Base-by-base conservation (phyloP, 2,888 invertebrate genomes). In the Synergus japonicus region DNA sequence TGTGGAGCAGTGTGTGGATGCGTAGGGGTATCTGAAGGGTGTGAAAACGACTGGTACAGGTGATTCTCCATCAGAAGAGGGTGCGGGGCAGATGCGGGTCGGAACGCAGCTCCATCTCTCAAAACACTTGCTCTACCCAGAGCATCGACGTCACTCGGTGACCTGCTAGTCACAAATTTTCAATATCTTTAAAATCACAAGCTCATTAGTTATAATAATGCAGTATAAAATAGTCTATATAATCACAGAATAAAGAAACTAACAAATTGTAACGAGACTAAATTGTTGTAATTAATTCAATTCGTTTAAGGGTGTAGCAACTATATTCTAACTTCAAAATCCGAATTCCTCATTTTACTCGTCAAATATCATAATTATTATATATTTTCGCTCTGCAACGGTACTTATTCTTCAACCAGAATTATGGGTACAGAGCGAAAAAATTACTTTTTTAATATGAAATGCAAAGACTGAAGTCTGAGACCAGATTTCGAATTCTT, bases 71-170 rank as follows among this genome's bases (percentile, higher is more conserved):
- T 88, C 92, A 94, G 92, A 92, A 94, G 91, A 92, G 93, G 91
- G 93, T 93, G 89, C 89, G 94, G 87, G 92, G 94, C 91, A 92
- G 94, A 91, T 90, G 93, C 88, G 92, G 93, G 85, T 93, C 94
- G 89, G 93, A 94, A 86, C 92, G 93, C 89, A 84, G 90, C 89
- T 58, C 94, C 94, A 88, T 96, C 96, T 80, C 96, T 93, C 86
- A 96, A 90, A 22, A 96, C 96, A 82, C 95, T 95, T 67, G 95
- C 95, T 85, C 95, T 93, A 80, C 93, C 92, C 82, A 91, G 82
- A 46, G 89, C 86, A 79, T 92, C 91, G 66, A 91, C 85, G 73
- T 92, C 91, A 85, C 88, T 92, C 22, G 91, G 90, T 81, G 91
- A 91, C 87, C 91, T 91, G 76, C 77, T 79, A 41, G 43, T n/a